Percentiles rank a stretch among this genome's conserved stretches.
phyloP scores from a whole-genome alignment of 2,113 vertebrate genomes.

The Gopherus evgoodei region DNA sequence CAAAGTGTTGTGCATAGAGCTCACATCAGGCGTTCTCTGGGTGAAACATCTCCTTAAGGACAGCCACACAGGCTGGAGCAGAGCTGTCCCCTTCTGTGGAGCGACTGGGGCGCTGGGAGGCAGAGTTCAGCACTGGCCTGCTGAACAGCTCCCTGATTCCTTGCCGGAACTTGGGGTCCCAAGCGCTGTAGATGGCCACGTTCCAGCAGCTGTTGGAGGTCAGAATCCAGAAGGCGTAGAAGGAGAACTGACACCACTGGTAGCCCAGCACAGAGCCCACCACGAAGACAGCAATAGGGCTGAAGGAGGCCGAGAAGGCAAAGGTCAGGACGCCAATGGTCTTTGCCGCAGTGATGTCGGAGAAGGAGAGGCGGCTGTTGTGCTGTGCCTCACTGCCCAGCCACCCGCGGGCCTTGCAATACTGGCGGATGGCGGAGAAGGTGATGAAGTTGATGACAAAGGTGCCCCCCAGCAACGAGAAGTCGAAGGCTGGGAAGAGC shows the following conservation, averaged over 20 bases:
- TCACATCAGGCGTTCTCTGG: background rate
- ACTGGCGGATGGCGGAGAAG: conserved; percentile 81
- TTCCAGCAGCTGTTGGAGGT: conserved; percentile 89
- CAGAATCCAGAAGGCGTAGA: conserved; percentile 88
- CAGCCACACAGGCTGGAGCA: conserved; percentile 12
- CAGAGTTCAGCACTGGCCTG: conserved; percentile 14
- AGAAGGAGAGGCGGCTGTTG: conserved; percentile 80
- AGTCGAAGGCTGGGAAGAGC: conserved; percentile 85
- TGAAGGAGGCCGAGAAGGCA: conserved; percentile 84
- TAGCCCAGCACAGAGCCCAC: conserved; percentile 85
- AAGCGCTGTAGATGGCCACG: conserved; percentile 86
- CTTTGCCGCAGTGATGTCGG: conserved; percentile 88
- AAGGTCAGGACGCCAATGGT: conserved; percentile 87
- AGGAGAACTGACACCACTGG: conserved; percentile 88
- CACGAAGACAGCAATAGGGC: conserved; percentile 85
- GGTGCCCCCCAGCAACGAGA: conserved; percentile 81
- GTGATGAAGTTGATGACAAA: conserved; percentile 82
- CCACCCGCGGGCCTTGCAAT: conserved; percentile 79
- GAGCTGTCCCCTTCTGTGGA: background rate
- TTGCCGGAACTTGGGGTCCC: conserved; percentile 85
- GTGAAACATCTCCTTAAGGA: conserved; percentile 43
- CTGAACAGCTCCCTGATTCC: conserved; percentile 82
- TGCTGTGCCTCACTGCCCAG: conserved; percentile 67
- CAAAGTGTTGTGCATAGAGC: background rate
- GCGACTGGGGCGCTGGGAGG: conserved; percentile 49